Evolutionary conservation across 2,113 vertebrate genomes (phyloP).

Genomic region (Leucosticte australis): DNA sequence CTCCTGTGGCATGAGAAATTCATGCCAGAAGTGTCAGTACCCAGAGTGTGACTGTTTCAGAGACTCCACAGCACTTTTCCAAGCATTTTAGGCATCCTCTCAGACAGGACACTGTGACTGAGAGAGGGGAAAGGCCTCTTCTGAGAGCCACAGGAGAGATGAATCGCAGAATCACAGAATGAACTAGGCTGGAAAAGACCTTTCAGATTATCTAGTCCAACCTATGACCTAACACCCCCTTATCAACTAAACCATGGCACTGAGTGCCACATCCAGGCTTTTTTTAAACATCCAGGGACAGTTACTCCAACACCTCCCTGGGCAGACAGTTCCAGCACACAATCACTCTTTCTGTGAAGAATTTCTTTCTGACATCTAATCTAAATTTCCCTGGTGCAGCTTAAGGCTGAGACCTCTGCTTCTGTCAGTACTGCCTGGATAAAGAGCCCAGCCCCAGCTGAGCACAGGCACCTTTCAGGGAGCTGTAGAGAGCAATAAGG

Average conservation of each 20-base stretch:
- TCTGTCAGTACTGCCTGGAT: background rate
- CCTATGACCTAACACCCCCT: background rate
- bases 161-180: background rate
- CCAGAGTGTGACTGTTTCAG: background rate
- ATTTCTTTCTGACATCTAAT: background rate
- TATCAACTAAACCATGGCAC: background rate
- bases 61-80: background rate
- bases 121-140: background rate
- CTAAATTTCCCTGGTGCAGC: background rate
- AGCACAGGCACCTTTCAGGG: background rate
- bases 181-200: background rate
- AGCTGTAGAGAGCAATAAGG: rapidly evolving
- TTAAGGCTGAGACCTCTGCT: rapidly evolving
- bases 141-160: background rate
- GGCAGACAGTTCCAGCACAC: background rate
- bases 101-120: background rate
- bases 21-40: background rate
- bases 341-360: background rate
- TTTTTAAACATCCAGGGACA: background rate
- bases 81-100: background rate
- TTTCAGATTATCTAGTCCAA: background rate
- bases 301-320: background rate
- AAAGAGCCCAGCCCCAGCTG: background rate
- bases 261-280: background rate
- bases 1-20: background rate